phyloP scores from a whole-genome alignment of 2,888 invertebrate species.

The Tetragonula carbonaria region DNA sequence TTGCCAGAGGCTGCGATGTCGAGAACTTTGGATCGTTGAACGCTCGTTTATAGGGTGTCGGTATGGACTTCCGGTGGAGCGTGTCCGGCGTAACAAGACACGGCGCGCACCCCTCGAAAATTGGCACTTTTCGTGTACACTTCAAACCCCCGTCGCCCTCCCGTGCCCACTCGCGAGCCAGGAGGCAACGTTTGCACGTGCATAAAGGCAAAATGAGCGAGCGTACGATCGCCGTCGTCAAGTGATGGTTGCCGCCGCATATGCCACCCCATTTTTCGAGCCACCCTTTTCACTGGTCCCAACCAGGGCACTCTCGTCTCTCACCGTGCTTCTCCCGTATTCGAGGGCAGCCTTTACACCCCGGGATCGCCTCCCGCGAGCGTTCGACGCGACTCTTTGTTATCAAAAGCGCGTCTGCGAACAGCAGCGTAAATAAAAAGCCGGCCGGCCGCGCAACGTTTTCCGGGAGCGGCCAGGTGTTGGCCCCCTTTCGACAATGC shows the following conservation, averaged over 20 bases:
- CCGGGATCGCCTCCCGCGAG: background rate
- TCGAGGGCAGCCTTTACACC: constrained; percentile 13
- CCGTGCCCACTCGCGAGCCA: too few species aligned
- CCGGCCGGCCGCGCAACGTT: constrained; percentile 51
- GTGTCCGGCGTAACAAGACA: constrained; percentile 42
- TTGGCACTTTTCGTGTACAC: constrained; percentile 69
- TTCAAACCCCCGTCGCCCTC: constrained; percentile 26
- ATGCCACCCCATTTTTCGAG: constrained; percentile 26
- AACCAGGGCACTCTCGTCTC: background rate
- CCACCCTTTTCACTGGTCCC: constrained; percentile 6
- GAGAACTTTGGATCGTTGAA: background rate
- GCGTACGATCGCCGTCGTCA: constrained; percentile 47
- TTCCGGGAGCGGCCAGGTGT: constrained; percentile 67
- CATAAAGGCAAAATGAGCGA: constrained; percentile 63
- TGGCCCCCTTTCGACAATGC: constrained; percentile 61
- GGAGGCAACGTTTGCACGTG: constrained; percentile 44
- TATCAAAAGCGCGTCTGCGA: constrained; percentile 13
- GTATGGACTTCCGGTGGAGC: constrained; percentile 19
- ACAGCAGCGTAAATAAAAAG: constrained; percentile 61
- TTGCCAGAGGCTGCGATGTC: background rate
- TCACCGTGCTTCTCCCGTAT: background rate
- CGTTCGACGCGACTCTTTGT: constrained; percentile 39
- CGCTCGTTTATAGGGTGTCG: background rate
- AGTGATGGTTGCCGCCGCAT: constrained; percentile 53
- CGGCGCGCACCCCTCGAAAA: constrained; percentile 54